phyloP scores from a whole-genome alignment of 2,888 invertebrate species.

The Dorcus hopei region DNA sequence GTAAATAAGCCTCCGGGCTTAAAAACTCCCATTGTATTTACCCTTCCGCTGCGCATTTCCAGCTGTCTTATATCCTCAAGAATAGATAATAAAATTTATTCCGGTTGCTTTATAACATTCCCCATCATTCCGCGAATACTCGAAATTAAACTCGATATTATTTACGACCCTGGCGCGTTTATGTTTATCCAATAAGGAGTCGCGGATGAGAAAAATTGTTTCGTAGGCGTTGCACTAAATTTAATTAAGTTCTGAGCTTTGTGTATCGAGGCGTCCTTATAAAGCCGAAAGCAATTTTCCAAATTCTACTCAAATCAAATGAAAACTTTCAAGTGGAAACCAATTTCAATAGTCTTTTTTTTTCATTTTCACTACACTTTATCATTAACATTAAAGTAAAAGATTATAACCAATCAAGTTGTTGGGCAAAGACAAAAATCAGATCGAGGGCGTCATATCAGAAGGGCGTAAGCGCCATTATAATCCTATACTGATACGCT shows the following conservation, averaged over 20 bases:
- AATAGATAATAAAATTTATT: not conserved
- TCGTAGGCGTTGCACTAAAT: not conserved
- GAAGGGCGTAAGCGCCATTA: no score
- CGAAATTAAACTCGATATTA: slow-evolving; percentile 4
- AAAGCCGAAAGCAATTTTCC: no score
- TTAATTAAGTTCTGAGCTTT: not conserved
- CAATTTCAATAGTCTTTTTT: no score
- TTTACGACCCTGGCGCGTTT: not conserved
- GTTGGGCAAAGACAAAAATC: no score
- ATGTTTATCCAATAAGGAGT: slow-evolving; percentile 1
- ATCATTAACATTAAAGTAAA: no score
- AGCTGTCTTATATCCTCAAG: not conserved
- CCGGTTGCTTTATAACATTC: not conserved
- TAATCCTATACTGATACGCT: no score
- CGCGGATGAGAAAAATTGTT: not conserved
- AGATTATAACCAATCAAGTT: no score
- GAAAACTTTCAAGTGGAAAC: no score
- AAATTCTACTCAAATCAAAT: no score
- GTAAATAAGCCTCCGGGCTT: slow-evolving; percentile 1
- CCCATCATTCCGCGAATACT: not conserved
- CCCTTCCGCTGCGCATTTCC: not conserved
- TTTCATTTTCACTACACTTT: no score
- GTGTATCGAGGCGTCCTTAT: not conserved
- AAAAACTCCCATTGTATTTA: slow-evolving; percentile 1
- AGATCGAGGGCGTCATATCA: no score